Conservation (phyloP, 92 coral and sea anemone species). For the Palythoa heliodiscus region DNA sequence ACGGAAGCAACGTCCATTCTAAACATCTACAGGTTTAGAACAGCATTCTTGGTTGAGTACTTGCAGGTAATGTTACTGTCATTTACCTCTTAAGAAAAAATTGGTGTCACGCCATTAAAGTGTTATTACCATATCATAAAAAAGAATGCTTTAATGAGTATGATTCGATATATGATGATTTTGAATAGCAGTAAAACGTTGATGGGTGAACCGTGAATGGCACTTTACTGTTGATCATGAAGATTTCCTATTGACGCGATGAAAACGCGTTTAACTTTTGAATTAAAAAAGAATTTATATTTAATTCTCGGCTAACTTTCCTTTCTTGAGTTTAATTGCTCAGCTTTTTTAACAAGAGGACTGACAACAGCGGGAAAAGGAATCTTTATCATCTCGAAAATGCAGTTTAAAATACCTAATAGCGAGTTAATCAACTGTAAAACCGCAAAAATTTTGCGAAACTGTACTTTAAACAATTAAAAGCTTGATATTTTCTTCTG, state of each 20-base stretch:
- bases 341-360: too few relatives aligned
- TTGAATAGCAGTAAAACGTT: neutral
- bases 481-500: too few relatives aligned
- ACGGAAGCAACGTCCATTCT: neutral
- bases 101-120: neutral
- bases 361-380: neutral
- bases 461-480: neutral
- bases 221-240: neutral
- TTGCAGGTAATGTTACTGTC: neutral
- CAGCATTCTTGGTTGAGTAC: slow-evolving; percentile 4
- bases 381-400: slow-evolving; percentile 11
- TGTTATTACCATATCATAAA: neutral
- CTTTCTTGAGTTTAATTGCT: neutral
- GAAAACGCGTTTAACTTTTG: neutral
- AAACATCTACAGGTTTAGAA: neutral
- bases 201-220: neutral
- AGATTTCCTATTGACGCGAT: neutral
- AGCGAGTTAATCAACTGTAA: neutral
- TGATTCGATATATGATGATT: neutral
- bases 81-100: slow-evolving; percentile 22
- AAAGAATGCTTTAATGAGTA: neutral
- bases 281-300: neutral
- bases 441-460: neutral
- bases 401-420: neutral
- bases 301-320: neutral